Evolutionary conservation across 2,113 vertebrate genomes (phyloP), one percentile per base, ranked within the genome.

Genomic region (Xenopus laevis): DNA sequence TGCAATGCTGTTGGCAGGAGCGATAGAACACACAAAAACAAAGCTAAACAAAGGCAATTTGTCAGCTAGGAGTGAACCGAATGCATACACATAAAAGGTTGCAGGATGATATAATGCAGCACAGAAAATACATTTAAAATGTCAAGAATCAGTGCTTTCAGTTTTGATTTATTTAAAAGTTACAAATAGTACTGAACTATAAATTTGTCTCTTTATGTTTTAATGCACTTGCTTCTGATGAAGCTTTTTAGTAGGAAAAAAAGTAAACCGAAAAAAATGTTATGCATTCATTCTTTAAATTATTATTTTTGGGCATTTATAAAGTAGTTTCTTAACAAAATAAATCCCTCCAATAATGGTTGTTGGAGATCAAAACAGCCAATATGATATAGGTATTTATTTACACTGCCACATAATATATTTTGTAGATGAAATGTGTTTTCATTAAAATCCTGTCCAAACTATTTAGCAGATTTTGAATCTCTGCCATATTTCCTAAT

Each of bases 341-440:
- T 27, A 27, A 27, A 27, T 27, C 23, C 23, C 23, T 27, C 23
- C 23, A 27, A 27, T 44, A 65, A 50, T 57, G 71, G 71, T 65
- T 61, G 50, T 57, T 65, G 13, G 17, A 47, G 52, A 23, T 65
- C 47, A 65, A 64, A 73, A 62, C 65, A 80, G 82, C 79, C 81
- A 91, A 85, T 86, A 87, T 83, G 82, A 78, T 55, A 82, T n/a
- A n/a, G n/a, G n/a, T 21, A 81, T 86, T 88, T 83, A 78, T 78
- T 40, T 81, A 79, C 78, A 82, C 84, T 87, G 91, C 91, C 92
- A 91, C 89, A 81, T 90, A 87, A 91, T 84, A 86, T 86, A 84
- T 91, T 92, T 91, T 87, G 83, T 82, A 68, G 79, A 68, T 87
- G 88, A 93, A 94, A 93, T 93, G 91, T 93, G 91, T 92, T 94